Evolutionary conservation across 1,140 invertebrate genomes (phyloP).

Genomic region (Drosophila seguyi): DNA sequence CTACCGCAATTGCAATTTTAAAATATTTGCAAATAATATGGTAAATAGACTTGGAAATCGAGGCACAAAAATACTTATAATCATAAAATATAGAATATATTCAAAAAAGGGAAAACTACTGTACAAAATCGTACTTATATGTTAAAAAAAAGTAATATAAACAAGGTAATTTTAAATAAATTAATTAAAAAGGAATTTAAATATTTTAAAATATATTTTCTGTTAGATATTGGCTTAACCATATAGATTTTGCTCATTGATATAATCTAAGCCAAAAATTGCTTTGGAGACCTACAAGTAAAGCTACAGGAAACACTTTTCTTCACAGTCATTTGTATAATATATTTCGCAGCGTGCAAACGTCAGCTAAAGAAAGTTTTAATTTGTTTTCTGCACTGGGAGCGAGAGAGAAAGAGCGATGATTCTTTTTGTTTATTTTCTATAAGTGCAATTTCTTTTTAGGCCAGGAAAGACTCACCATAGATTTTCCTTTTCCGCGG

Average conservation of each 20-base stretch:
- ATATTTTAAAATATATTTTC: neutral
- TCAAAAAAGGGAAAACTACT: neutral
- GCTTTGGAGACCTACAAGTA: no score
- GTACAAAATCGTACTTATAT: neutral
- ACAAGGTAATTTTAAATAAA: no score
- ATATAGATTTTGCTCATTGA: neutral
- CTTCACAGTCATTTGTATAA: neutral
- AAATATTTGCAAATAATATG: neutral
- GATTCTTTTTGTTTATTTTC: constrained; percentile 7
- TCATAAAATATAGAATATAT: neutral
- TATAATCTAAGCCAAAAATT: neutral
- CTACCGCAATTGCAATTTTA: neutral
- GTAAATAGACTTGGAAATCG: neutral
- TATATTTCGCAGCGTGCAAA: constrained; percentile 46
- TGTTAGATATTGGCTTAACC: neutral
- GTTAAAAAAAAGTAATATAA: neutral
- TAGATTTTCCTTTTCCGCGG: constrained; percentile 78
- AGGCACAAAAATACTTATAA: neutral
- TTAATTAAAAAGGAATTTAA: neutral
- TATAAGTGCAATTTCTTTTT: neutral
- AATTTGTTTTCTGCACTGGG: constrained; percentile 12
- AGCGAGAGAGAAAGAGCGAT: neutral
- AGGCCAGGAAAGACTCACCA: constrained; percentile 62
- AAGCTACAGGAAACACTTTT: no score
- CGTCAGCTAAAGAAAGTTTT: constrained; percentile 73